Conservation (phyloP, 2,113 vertebrate species). For the Rhea americana region DNA sequence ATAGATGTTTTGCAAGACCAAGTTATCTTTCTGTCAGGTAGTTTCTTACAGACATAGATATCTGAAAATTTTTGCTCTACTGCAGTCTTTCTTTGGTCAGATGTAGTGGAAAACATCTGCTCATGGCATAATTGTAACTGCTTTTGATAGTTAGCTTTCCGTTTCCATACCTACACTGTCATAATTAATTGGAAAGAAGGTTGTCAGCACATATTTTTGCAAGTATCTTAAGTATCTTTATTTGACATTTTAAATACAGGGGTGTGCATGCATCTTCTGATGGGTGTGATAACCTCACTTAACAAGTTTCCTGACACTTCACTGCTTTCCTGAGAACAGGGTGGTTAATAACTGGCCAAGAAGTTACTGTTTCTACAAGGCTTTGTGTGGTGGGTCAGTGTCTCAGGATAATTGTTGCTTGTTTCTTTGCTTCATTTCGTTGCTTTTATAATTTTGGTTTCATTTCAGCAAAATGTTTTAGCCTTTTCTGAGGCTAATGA, state of each 20-base stretch:
- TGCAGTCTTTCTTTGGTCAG: not conserved
- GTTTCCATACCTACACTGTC: not conserved
- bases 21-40: not conserved
- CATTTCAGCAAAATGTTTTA: not conserved
- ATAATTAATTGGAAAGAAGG: not conserved
- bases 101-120: not conserved
- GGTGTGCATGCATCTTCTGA: not conserved
- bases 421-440: not conserved
- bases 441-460: not conserved
- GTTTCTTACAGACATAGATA: not conserved
- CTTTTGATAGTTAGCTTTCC: not conserved
- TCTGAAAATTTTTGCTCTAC: not conserved
- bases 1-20: not conserved
- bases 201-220: not conserved
- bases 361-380: not conserved
- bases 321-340: not conserved
- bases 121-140: not conserved
- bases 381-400: not conserved
- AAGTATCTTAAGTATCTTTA: not conserved
- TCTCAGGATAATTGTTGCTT: not conserved
- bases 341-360: not conserved
- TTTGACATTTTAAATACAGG: not conserved
- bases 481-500: not conserved
- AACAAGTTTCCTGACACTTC: not conserved
- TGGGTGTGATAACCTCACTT: not conserved